Base-by-base conservation (phyloP, 2,797 vertebrate species). In the Diplodus sargus region DNA sequence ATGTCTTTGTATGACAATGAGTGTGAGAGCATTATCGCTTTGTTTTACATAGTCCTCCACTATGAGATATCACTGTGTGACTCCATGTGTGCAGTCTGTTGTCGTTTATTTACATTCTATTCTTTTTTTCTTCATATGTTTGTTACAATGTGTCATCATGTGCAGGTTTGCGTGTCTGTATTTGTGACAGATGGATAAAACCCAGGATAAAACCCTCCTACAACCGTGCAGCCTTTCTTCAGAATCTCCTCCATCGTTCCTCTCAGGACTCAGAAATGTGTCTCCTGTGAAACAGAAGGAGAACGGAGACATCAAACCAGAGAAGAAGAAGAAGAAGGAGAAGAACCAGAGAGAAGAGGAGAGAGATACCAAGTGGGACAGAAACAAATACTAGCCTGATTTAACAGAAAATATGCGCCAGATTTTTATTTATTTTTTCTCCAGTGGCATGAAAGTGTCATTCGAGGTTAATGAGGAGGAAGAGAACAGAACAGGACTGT, bases 181-280 rank as follows among this genome's bases (percentile, higher is more conserved):
- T 61, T 39, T 59, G 45, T 25, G 47, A 85, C 59, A 59, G 66
- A 63, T 3, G 2, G 51, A 3, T 23, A 45, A 68, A 54, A 43
- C 67, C 63, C 48, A 20, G 68, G 64, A 70, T 60, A 59, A 69
- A 81, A 63, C 56, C 66, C 39, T 68, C 61, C 52, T 39, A 10
- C 42, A 73, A 12, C 58, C 58, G 34, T 51, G 4, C 23, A 54
- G 30, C 80, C 30, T 48, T 43, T 74, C 78, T 42, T 65, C 42
- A 53, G 42, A 39, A 54, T 42, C 25, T 70, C 60, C n/a, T 84
- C 61, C 60, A 13, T 61, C 22, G 4, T 47, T 76, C 22, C 67
- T 85, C 62, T 78, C 61, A 64, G 78, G 72, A 70, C 51, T 93
- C 78, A 94, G 5, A 94, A 90, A 74, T 87, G 14, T 52, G 93